phyloP scores from a whole-genome alignment of 2,888 invertebrate genomes.

The Heliothis peltigera region DNA sequence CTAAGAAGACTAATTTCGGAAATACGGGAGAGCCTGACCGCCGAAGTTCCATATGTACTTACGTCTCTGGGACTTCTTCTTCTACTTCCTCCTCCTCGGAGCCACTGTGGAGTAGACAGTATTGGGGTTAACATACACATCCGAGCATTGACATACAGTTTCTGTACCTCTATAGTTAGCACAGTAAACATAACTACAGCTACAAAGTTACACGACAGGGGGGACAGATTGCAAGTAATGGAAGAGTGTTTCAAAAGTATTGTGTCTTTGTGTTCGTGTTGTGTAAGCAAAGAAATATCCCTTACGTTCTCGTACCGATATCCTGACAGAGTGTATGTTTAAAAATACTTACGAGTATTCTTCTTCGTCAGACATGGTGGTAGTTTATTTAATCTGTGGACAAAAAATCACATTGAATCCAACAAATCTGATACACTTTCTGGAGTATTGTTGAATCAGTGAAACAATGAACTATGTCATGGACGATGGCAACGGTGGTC shows the following conservation, averaged over 20 bases:
- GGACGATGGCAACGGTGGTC: too few relatives aligned
- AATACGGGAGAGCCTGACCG: slow-evolving; percentile 42
- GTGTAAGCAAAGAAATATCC: slow-evolving; percentile 42
- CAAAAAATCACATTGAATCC: slow-evolving; percentile 59
- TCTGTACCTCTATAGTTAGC: slow-evolving; percentile 56
- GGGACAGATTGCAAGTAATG: slow-evolving; percentile 42
- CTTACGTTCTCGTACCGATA: slow-evolving; percentile 34
- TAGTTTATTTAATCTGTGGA: slow-evolving; percentile 87
- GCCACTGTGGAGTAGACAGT: slow-evolving; percentile 84
- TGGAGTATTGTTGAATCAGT: background rate
- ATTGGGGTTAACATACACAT: slow-evolving; percentile 59
- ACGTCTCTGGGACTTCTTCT: slow-evolving; percentile 94
- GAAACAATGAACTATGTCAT: too few relatives aligned
- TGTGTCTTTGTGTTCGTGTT: slow-evolving; percentile 35
- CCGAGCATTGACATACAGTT: slow-evolving; percentile 36
- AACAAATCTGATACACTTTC: background rate
- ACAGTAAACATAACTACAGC: slow-evolving; percentile 40
- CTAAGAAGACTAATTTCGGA: slow-evolving; percentile 73
- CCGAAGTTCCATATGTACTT: slow-evolving; percentile 83
- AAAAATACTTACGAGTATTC: slow-evolving; percentile 96
- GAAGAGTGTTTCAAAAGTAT: slow-evolving; percentile 31
- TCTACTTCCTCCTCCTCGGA: slow-evolving; percentile 94
- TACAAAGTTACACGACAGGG: slow-evolving; percentile 26
- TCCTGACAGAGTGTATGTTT: slow-evolving; percentile 34
- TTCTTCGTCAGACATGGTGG: slow-evolving; percentile 98